phyloP scores from a whole-genome alignment of 1,140 invertebrate species.

The Temnothorax nylanderi region DNA sequence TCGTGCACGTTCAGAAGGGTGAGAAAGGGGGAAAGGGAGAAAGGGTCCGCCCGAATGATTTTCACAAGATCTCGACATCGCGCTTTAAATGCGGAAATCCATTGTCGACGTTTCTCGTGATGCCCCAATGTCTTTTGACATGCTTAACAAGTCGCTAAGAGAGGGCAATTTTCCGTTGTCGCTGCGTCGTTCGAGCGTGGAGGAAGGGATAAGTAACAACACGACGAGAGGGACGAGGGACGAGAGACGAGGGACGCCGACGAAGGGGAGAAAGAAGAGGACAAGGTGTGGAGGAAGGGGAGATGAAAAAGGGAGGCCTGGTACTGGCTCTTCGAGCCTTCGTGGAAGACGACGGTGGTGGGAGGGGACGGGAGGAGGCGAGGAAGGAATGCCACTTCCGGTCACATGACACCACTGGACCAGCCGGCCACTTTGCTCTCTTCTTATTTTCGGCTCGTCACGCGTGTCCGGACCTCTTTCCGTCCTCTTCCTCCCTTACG shows the following conservation, averaged over 20 bases:
- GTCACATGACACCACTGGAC: conserved; percentile 84
- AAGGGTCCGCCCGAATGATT: conserved; percentile 50
- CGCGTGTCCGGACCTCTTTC: conserved; percentile 70
- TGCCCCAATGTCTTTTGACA: conserved; percentile 64
- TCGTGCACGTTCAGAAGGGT: background rate
- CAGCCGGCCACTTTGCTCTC: conserved; percentile 85
- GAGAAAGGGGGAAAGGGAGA: background rate
- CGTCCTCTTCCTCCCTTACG: conserved; percentile 59
- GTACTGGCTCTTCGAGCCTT: conserved; percentile 27
- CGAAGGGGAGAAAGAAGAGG: background rate
- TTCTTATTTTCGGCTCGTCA: conserved; percentile 85
- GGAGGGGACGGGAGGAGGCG: background rate
- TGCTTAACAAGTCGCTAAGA: conserved; percentile 63
- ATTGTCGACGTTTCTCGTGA: conserved; percentile 48
- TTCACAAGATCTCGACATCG: conserved; percentile 25
- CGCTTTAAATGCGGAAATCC: conserved; percentile 44
- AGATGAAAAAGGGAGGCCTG: conserved; percentile 36
- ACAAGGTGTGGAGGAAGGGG: background rate
- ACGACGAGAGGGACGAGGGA: background rate
- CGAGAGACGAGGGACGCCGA: background rate
- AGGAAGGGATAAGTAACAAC: conserved; percentile 70
- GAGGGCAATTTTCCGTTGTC: conserved; percentile 71
- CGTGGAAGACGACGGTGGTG: conserved; percentile 38
- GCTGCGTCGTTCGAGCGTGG: conserved; percentile 61
- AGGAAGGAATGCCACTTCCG: conserved; percentile 81